phyloP scores from a whole-genome alignment of 2,888 invertebrate genomes.

The Flexamia atlantica region DNA sequence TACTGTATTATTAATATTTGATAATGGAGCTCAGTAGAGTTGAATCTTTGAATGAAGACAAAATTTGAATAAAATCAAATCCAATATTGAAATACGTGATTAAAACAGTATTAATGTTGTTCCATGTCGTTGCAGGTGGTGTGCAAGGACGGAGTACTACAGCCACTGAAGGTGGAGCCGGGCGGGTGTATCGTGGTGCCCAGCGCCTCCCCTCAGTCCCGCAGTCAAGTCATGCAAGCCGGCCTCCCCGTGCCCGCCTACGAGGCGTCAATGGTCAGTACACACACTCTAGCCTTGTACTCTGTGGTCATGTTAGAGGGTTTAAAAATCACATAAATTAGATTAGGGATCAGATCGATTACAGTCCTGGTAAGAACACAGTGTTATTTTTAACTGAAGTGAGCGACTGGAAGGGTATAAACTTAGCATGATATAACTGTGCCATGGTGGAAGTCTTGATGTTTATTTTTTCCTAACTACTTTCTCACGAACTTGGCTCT shows the following conservation, averaged over 20 bases:
- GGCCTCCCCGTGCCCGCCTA: constrained; percentile 80
- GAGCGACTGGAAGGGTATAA: too few species aligned
- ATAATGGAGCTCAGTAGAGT: too few species aligned
- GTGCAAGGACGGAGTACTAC: constrained; percentile 53
- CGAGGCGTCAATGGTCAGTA: constrained; percentile 85
- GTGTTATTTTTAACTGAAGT: too few species aligned
- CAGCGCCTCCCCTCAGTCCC: constrained; percentile 77
- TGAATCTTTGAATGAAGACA: too few species aligned
- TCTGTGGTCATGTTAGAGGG: not conserved
- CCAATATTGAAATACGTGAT: too few species aligned
- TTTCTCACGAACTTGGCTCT: not conserved
- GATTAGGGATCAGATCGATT: too few species aligned
- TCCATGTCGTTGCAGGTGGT: constrained; percentile 49
- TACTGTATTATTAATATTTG: too few species aligned
- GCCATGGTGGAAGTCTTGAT: not conserved
- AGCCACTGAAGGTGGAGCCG: constrained; percentile 63
- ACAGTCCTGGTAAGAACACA: too few species aligned
- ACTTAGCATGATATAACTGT: not conserved
- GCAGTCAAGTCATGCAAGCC: constrained; percentile 76
- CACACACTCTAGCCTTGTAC: not conserved
- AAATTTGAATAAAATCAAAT: too few species aligned
- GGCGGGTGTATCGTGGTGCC: constrained; percentile 78
- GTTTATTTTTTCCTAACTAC: not conserved
- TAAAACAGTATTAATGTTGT: too few species aligned
- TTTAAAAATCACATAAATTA: too few species aligned